phyloP scores from a whole-genome alignment of 1,140 invertebrate genomes.

The Pogonus chalceus region DNA sequence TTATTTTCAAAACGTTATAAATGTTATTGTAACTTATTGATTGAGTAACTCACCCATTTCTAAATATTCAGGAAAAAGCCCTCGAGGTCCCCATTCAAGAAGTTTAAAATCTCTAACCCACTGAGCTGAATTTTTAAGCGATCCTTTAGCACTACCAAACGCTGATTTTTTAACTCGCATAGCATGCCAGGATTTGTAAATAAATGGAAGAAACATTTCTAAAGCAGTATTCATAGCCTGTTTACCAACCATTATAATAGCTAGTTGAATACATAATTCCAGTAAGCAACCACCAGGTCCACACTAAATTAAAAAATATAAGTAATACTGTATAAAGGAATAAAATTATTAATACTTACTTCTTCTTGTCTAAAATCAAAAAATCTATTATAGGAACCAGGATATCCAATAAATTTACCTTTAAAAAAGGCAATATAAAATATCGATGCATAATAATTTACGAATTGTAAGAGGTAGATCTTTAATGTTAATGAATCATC shows the following conservation, averaged over 20 bases:
- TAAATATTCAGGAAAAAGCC: slow-evolving; percentile 92
- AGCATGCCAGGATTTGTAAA: slow-evolving; percentile 63
- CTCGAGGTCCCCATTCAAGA: slow-evolving; percentile 77
- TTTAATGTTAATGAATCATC: slow-evolving; percentile 94
- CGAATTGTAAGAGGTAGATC: slow-evolving; percentile 95
- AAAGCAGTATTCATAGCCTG: slow-evolving; percentile 87
- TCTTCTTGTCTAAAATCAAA: slow-evolving; percentile 76
- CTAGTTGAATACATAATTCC: slow-evolving; percentile 85
- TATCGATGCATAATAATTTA: slow-evolving; percentile 97
- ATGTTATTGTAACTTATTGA: not conserved
- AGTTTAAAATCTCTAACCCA: slow-evolving; percentile 91
- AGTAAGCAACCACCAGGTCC: slow-evolving; percentile 82
- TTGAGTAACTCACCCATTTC: slow-evolving; percentile 76
- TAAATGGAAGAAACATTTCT: slow-evolving; percentile 64
- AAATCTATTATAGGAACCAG: slow-evolving; percentile 64
- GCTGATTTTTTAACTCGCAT: slow-evolving; percentile 44
- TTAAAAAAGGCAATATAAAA: slow-evolving; percentile 99
- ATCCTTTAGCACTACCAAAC: slow-evolving; percentile 18
- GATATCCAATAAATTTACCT: slow-evolving; percentile 83
- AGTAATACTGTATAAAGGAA: slow-evolving; percentile 11
- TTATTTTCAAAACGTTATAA: not conserved
- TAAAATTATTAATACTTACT: slow-evolving; percentile 36
- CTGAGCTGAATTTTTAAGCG: slow-evolving; percentile 34
- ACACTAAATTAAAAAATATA: slow-evolving; percentile 41
- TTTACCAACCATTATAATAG: slow-evolving; percentile 94